These are phyloP conservation scores for Cairina moschata DNA, from an alignment of 2,113 vertebrate species.

Conservation along the genomic window DNA sequence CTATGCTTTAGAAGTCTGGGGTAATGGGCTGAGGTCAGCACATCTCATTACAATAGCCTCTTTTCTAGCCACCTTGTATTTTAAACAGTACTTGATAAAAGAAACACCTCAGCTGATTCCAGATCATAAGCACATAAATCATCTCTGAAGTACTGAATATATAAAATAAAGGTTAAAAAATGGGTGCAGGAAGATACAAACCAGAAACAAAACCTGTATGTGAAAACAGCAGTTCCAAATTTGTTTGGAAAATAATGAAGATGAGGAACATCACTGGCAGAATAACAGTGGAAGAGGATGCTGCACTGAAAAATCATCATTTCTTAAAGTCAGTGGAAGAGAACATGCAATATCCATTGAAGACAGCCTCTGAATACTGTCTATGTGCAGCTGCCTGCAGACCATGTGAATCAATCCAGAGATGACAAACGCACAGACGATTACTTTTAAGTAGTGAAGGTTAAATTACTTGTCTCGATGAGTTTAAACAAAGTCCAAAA, in stretches of 20 bases:
- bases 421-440: accelerated
- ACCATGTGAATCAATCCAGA: background rate
- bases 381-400: background rate
- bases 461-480: background rate
- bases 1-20: background rate
- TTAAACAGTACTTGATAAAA: background rate
- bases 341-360: background rate
- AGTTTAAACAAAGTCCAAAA: background rate
- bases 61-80: background rate
- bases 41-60: accelerated
- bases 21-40: background rate
- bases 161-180: background rate
- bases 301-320: background rate
- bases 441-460: background rate
- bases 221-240: background rate
- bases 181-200: background rate
- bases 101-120: background rate
- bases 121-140: background rate
- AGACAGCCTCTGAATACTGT: background rate
- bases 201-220: background rate
- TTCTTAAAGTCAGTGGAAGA: background rate
- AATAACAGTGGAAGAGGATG: background rate
- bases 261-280: accelerated
- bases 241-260: background rate
- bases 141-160: background rate